These are phyloP conservation scores for Brenthis ino DNA, from an alignment of 2,888 invertebrate genomes.

Conservation along the genomic window DNA sequence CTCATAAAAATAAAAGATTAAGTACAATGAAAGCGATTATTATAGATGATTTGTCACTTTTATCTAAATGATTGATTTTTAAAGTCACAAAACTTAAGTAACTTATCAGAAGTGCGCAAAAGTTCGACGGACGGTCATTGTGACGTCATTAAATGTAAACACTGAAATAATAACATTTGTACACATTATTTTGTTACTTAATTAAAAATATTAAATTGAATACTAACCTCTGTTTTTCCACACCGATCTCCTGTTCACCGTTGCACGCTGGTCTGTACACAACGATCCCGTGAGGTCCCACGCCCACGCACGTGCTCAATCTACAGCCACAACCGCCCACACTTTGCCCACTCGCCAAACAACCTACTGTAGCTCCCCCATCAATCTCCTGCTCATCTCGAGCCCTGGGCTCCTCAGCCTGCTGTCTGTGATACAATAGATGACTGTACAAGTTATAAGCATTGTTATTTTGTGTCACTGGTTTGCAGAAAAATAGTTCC, in stretches of 20 bases:
- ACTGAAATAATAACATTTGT: too few species aligned
- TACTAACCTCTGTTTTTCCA: conserved; percentile 84
- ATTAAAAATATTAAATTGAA: background rate
- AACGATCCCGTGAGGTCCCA: conserved; percentile 92
- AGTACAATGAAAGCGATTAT: conserved; percentile 5
- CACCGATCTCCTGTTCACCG: conserved; percentile 82
- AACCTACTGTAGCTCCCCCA: conserved; percentile 73
- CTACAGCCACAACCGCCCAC: conserved; percentile 74
- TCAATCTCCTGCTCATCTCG: conserved; percentile 74
- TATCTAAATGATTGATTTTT: conserved; percentile 11
- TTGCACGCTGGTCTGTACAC: conserved; percentile 82
- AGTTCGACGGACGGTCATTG: background rate
- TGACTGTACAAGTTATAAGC: conserved; percentile 90
- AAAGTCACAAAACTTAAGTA: conserved; percentile 1
- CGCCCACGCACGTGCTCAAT: conserved; percentile 84
- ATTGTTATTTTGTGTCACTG: conserved; percentile 80
- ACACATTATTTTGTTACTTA: background rate
- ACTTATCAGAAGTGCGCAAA: background rate
- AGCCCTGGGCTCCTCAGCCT: conserved; percentile 74
- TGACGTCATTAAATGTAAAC: too few species aligned
- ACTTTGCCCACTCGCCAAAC: conserved; percentile 69
- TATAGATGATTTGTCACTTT: conserved; percentile 9
- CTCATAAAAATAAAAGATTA: background rate
- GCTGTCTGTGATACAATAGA: conserved; percentile 83
- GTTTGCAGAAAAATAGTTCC: conserved; percentile 90